Conservation (phyloP, 1,140 invertebrate genomes). For the Meteorus sp. region DNA sequence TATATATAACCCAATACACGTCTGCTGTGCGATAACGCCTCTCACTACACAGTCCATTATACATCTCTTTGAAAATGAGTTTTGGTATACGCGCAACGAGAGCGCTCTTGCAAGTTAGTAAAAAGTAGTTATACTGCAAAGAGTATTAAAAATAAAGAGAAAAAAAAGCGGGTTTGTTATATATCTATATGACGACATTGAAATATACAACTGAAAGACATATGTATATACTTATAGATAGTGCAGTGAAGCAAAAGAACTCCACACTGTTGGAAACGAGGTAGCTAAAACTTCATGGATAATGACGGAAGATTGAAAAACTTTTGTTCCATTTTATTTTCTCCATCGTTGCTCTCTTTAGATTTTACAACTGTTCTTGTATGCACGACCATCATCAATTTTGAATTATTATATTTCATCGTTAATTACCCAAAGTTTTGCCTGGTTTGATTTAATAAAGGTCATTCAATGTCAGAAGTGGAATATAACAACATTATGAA, state of each 20-base stretch:
- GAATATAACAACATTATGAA: too few species aligned
- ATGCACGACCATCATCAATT: neutral
- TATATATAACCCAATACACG: neutral
- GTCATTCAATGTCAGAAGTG: too few species aligned
- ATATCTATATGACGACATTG: neutral
- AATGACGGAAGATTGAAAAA: constrained; percentile 54
- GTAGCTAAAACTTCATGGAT: constrained; percentile 32
- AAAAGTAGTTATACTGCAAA: neutral
- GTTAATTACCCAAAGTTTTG: too few species aligned
- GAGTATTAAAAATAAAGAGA: neutral
- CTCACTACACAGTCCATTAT: neutral
- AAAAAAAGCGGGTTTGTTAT: neutral
- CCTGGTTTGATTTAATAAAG: too few species aligned
- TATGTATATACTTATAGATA: constrained; percentile 25
- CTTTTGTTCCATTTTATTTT: constrained; percentile 29
- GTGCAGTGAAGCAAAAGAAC: constrained; percentile 31
- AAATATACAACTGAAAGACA: too few species aligned
- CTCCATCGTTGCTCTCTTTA: neutral
- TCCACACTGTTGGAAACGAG: too few species aligned
- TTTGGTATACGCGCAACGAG: neutral
- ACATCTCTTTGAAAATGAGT: constrained; percentile 9
- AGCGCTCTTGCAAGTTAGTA: neutral
- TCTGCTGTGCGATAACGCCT: neutral
- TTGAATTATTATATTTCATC: constrained; percentile 4
- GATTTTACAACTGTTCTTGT: neutral